Evolutionary conservation across 2,113 vertebrate genomes (phyloP), one percentile per base, ranked within the genome.

Genomic region (Podarcis cretensis): DNA sequence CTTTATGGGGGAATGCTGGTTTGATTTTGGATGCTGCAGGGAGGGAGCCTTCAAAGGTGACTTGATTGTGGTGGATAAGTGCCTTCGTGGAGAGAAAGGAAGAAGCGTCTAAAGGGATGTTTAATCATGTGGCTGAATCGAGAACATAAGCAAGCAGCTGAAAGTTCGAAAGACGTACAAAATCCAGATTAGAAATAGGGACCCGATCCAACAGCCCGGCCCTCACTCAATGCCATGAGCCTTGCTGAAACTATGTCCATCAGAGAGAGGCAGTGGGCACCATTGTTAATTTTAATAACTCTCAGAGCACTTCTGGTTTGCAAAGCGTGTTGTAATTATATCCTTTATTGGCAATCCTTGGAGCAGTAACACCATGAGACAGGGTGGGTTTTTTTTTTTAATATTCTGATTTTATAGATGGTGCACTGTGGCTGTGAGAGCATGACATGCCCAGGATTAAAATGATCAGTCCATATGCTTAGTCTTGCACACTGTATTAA

Each of bases 21-120:
- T 82, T 89, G 40, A 84, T 68, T 90, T 84, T 43, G 63, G 63
- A n/a, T 57, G 65, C 78, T 86, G 57, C 74, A 92, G 73, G 87
- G 85, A 90, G 88, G 86, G 90, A 54, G 83, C 40, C 2, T 81
- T 59, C n/a, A 59, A 59, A 79, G 86, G 8, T 80, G 83, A 40
- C 37, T 87, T 89, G 80, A 69, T n/a, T 20, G 30, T 87, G 87
- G 23, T 35, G 74, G 73, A 83, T 83, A 83, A 83, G 21, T 48
- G 16, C 43, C 43, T 83, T 5, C 6, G 14, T 27, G 59, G 37
- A n/a, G 59, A 88, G 81, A 68, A 4, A 20, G 40, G 59, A 66
- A 76, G 74, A 35, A 40, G n/a, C 40, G 59, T 87, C 73, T 71
- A 66, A 86, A 86, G 40, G 63, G 25, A 35, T 75, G 65, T 48